Conservation (phyloP, 2,113 vertebrate genomes). For the Alectura lathami region DNA sequence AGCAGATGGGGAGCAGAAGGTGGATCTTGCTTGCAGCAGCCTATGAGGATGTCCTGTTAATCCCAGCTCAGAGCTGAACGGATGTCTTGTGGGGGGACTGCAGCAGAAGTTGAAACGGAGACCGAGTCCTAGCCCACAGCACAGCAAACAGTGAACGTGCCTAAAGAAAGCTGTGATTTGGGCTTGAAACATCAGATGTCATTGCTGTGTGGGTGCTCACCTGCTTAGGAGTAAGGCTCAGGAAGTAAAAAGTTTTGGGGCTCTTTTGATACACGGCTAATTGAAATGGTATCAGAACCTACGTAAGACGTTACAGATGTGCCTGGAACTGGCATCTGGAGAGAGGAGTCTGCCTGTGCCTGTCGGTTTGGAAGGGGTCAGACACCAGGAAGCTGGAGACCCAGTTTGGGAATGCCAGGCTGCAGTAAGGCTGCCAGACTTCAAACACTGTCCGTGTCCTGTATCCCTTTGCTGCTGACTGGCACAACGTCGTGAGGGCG, state of each 20-base stretch:
- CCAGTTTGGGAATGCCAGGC: background rate
- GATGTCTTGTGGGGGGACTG: background rate
- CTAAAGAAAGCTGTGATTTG: background rate
- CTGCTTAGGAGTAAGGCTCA: background rate
- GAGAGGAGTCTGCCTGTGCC: background rate
- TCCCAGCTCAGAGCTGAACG: background rate
- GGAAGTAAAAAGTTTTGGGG: background rate
- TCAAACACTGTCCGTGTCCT: background rate
- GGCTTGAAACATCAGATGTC: background rate
- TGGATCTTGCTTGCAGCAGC: background rate
- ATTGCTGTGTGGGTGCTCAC: background rate
- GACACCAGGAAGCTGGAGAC: background rate
- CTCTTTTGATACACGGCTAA: fast-evolving
- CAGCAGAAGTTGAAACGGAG: background rate
- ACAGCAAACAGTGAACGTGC: background rate
- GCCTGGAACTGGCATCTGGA: background rate
- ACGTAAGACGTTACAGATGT: fast-evolving
- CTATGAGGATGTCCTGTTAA: background rate
- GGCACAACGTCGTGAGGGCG: background rate
- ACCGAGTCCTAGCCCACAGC: background rate
- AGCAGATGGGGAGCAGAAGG: background rate
- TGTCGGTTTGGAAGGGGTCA: background rate
- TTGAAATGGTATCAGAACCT: background rate
- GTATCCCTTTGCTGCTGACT: background rate
- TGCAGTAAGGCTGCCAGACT: background rate